These are phyloP conservation scores for Pterocles orientalis DNA, from an alignment of 2,113 vertebrate genomes.

Conservation along the genomic window DNA sequence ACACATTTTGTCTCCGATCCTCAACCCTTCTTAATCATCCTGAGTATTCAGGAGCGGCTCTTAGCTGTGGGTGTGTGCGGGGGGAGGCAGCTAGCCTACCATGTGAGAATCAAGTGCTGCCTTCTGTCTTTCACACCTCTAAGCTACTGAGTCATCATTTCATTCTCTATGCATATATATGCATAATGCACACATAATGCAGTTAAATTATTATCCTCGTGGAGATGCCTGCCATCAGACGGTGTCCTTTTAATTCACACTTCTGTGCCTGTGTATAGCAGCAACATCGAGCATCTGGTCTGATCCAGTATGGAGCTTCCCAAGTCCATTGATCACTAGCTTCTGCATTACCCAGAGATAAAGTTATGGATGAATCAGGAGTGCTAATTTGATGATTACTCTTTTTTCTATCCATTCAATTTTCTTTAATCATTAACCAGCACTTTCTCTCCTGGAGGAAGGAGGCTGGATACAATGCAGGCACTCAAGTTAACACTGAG, in stretches of 20 bases:
- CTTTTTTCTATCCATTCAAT: background rate
- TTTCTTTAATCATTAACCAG: slow-evolving; percentile 27
- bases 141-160: slow-evolving; percentile 56
- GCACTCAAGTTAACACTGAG: background rate
- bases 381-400: background rate
- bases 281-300: slow-evolving; percentile 7
- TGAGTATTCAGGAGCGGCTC: background rate
- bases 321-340: background rate
- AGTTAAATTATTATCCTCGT: background rate
- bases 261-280: background rate
- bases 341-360: background rate
- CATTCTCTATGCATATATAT: slow-evolving; percentile 48
- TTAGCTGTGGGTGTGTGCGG: background rate
- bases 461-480: background rate
- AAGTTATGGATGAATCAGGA: background rate
- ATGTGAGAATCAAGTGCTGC: slow-evolving; percentile 47
- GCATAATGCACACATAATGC: slow-evolving; percentile 46
- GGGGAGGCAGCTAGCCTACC: slow-evolving; percentile 12
- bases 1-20: background rate
- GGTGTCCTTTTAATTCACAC: background rate
- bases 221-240: background rate
- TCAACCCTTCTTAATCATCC: slow-evolving; percentile 31
- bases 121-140: slow-evolving; percentile 56
- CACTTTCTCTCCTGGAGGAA: background rate
- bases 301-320: slow-evolving; percentile 21